A percentile compares a stretch with the other conserved stretches of the same genome.
These are phyloP conservation scores for Crotalus viridis DNA, from an alignment of 2,113 vertebrate species.

Conservation along the genomic window DNA sequence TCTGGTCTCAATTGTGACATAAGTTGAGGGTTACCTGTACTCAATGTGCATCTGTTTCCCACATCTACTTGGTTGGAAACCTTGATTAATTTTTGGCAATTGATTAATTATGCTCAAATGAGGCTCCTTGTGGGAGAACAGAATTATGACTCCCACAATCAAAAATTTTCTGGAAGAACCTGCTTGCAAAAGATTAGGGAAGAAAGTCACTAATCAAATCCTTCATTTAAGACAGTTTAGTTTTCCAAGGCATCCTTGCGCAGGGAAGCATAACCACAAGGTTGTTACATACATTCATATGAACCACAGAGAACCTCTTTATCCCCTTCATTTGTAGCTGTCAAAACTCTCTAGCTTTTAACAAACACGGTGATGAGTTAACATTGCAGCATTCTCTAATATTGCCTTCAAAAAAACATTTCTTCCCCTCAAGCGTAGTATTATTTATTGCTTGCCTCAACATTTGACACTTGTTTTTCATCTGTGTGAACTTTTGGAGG, in stretches of 20 bases:
- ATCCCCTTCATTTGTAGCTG: background rate
- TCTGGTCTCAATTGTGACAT: background rate
- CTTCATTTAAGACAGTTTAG: background rate
- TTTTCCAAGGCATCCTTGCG: background rate
- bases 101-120: background rate
- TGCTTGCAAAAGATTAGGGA: background rate
- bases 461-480: background rate
- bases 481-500: background rate
- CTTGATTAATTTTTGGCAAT: background rate
- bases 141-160: background rate
- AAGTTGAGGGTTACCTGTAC: background rate
- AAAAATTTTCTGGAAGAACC: background rate
- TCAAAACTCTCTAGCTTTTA: background rate
- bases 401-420: background rate
- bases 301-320: background rate
- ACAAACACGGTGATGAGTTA: background rate
- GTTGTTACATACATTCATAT: background rate
- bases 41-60: background rate
- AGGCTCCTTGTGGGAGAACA: background rate
- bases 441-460: background rate
- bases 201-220: background rate
- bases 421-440: background rate
- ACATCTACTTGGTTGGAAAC: background rate
- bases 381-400: background rate
- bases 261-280: background rate